Evolutionary conservation across 2,113 vertebrate genomes (phyloP), one percentile per base, ranked within the genome.

Genomic region (Columba janthina): DNA sequence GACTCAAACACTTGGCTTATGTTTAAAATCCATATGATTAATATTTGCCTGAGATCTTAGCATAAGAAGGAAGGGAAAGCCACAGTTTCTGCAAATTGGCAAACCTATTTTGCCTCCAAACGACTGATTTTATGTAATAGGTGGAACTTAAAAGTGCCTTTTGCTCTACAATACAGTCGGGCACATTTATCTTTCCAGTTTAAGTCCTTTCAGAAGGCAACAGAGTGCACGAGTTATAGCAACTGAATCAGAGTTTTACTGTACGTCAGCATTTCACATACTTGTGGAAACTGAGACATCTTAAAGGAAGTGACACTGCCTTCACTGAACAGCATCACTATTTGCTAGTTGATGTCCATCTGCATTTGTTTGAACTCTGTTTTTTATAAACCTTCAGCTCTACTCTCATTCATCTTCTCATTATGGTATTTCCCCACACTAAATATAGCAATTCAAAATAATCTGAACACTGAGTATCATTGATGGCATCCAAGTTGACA

Each of bases 1-100:
- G 88, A 96, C 92, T 96, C 85, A 96, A 95, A 88, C 61, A 89
- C 25, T 75, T 80, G 92, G 85, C 72, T 96, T 92, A 67, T 1
- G 6, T 0, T 72, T 61, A 71, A 92, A 88, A 89, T 93, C 92
- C 80, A 81, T 94, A 94, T 36, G 69, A 96, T 96, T 95, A 96
- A 88, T 94, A 96, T 80, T 80, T 90, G 67, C 40, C 76, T 44
- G 38, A 76, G 38, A 57, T 26, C 24, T 46, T 44, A 93, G 84
- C 0, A 1, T 13, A 73, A 88, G 17, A 21, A 67, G 25, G 57
- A 57, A 31, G 15, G 36, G 38, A 28, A 36, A 90, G 62, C 16
- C 28, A 86, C 2, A 64, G 24, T 8, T 90, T 44, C 53, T 69
- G 29, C 60, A 86, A 71, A 88, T 0, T 50, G 32, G 32, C 67